phyloP scores from a whole-genome alignment of 2,797 vertebrate species.

The Aphelocoma californica region DNA sequence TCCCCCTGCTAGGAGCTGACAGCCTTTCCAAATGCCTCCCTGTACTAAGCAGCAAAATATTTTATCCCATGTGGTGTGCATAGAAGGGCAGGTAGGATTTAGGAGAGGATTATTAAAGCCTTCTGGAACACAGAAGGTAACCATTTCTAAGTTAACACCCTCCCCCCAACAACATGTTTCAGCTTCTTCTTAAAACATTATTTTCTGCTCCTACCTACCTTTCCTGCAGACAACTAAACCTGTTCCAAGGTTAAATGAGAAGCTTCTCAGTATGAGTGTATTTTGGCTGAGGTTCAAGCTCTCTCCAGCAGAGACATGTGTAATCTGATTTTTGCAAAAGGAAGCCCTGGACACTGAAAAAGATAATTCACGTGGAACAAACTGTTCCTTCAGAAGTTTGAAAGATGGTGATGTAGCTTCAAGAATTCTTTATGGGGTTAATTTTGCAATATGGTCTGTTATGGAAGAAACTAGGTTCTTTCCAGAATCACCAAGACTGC shows the following conservation, averaged over 20 bases:
- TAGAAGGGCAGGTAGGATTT: not conserved
- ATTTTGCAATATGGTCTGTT: not conserved
- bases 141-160: not conserved
- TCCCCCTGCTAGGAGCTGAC: not conserved
- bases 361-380: not conserved
- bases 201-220: not conserved
- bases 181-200: not conserved
- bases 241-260: slow-evolving; percentile 1
- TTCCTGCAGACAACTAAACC: not conserved
- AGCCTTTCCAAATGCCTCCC: not conserved
- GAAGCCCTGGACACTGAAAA: not conserved
- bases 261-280: not conserved
- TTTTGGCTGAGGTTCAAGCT: not conserved
- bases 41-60: not conserved
- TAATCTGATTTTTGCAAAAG: not conserved
- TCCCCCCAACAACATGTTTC: not conserved
- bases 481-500: not conserved
- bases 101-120: not conserved
- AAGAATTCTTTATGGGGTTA: not conserved
- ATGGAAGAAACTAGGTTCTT: not conserved
- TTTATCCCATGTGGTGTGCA: not conserved
- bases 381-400: not conserved
- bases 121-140: not conserved
- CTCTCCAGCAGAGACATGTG: not conserved
- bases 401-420: not conserved